Conservation (phyloP, 2,888 invertebrate species). For the Diarsia dahlii region DNA sequence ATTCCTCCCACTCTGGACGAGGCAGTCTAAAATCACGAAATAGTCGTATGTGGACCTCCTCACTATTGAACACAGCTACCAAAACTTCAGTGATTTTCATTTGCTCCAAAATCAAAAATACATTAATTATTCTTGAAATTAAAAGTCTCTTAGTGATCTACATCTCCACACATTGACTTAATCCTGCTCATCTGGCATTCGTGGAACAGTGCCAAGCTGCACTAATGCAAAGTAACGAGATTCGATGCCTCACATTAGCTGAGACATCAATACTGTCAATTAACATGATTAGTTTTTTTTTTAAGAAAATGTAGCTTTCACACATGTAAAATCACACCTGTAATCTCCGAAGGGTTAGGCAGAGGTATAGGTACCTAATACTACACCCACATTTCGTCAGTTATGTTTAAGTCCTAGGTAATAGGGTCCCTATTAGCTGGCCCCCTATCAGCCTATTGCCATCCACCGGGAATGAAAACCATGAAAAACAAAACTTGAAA, state of each 20-base stretch:
- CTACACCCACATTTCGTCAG: too few species aligned
- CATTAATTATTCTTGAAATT: neutral
- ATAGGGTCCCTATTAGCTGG: too few species aligned
- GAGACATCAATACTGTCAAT: slow-evolving; percentile 14
- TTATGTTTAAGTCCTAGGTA: too few species aligned
- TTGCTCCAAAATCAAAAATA: neutral
- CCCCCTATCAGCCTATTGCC: too few species aligned
- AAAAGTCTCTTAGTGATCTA: too few species aligned
- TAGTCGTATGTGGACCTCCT: neutral
- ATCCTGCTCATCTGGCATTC: slow-evolving; percentile 23
- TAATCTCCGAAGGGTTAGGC: too few species aligned
- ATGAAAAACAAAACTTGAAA: too few species aligned
- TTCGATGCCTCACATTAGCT: slow-evolving; percentile 38
- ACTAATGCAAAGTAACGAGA: slow-evolving; percentile 40
- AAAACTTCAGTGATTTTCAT: neutral
- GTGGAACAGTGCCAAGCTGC: slow-evolving; percentile 42
- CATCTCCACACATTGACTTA: slow-evolving; percentile 2
- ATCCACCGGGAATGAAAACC: too few species aligned
- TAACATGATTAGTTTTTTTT: slow-evolving; percentile 10
- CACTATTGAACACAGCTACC: neutral
- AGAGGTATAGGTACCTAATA: too few species aligned
- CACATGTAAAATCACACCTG: too few species aligned
- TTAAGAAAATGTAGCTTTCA: neutral
- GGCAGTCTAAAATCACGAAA: neutral
- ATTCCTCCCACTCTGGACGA: too few species aligned